Evolutionary conservation across 1,140 invertebrate species (phyloP).

Genomic region (Drosophila melanica): DNA sequence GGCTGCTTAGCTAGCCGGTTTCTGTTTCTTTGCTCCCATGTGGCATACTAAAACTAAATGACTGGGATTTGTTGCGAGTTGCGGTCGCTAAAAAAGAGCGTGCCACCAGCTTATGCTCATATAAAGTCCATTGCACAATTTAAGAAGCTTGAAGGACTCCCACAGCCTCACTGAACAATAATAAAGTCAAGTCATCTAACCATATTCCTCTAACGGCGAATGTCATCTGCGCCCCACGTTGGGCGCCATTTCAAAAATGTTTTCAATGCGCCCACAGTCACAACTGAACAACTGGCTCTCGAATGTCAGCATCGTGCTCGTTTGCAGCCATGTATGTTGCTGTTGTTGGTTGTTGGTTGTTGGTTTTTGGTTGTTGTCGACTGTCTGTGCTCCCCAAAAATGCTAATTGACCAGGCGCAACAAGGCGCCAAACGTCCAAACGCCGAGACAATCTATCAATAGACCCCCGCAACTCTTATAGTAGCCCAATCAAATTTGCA

Average conservation of each 20-base stretch:
- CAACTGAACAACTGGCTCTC: constrained; percentile 29
- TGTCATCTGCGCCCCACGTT: constrained; percentile 52
- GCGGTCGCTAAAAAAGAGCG: too few species aligned
- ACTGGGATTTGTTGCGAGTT: constrained; percentile 21
- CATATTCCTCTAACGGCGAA: constrained; percentile 16
- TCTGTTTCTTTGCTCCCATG: constrained; percentile 9
- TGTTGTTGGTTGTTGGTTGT: not conserved
- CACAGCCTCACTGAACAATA: not conserved
- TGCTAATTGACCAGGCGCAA: constrained; percentile 65
- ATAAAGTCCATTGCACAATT: constrained; percentile 1
- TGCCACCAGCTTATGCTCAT: not conserved
- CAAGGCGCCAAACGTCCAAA: constrained; percentile 59
- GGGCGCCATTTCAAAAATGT: constrained; percentile 39
- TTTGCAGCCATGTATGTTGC: constrained; percentile 47
- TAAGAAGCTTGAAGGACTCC: constrained; percentile 8
- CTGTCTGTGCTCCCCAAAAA: constrained; percentile 40
- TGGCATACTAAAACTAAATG: constrained; percentile 23
- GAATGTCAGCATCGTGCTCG: constrained; percentile 60
- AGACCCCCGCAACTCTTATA: constrained; percentile 18
- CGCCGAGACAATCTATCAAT: constrained; percentile 61
- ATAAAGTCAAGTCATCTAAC: constrained; percentile 8
- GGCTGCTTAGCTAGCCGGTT: constrained; percentile 7
- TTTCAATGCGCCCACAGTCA: constrained; percentile 28
- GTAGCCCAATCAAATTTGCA: constrained; percentile 25
- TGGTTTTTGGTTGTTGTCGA: constrained; percentile 17